Conservation (phyloP, 2,797 vertebrate genomes). For the Rachycentron canadum region DNA sequence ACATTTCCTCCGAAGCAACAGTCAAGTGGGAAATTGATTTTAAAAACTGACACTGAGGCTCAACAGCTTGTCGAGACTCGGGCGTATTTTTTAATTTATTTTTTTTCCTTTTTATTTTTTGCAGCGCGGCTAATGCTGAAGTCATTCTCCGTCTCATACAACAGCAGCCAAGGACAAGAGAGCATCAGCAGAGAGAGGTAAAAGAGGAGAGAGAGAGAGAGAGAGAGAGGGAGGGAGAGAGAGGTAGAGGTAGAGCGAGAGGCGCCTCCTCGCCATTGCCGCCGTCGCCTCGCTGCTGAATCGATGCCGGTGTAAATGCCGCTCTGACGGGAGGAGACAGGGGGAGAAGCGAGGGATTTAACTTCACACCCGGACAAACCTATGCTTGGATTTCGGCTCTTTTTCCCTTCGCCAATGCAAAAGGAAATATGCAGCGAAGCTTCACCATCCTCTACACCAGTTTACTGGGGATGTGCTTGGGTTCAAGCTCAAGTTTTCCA, state of each 20-base stretch:
- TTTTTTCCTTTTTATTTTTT: slow-evolving; percentile 31
- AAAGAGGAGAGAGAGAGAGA: slow-evolving; percentile 55
- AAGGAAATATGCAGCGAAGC: slow-evolving; percentile 99
- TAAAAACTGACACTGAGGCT: slow-evolving; percentile 10
- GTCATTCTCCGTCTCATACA: slow-evolving; percentile 70
- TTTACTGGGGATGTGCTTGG: slow-evolving; percentile 98
- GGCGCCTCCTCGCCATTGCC: slow-evolving; percentile 82
- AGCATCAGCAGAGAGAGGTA: slow-evolving; percentile 71
- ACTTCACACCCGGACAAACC: slow-evolving; percentile 83
- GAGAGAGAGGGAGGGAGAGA: slow-evolving; percentile 68
- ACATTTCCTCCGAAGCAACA: neutral
- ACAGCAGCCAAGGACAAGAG: slow-evolving; percentile 78
- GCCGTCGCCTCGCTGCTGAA: slow-evolving; percentile 64
- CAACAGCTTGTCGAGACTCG: slow-evolving; percentile 40
- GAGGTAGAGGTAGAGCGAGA: slow-evolving; percentile 43
- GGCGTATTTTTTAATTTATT: slow-evolving; percentile 32
- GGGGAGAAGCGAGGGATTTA: slow-evolving; percentile 72
- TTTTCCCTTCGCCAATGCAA: slow-evolving; percentile 97
- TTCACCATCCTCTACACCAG: slow-evolving; percentile 98
- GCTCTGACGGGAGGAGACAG: slow-evolving; percentile 86
- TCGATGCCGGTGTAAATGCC: slow-evolving; percentile 72
- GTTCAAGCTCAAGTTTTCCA: slow-evolving; percentile 98
- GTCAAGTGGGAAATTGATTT: neutral
- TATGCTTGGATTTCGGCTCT: slow-evolving; percentile 94
- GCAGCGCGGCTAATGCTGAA: slow-evolving; percentile 65